Evolutionary conservation across 2,113 vertebrate genomes (phyloP).

Genomic region (Myrmecophaga tridactyla): DNA sequence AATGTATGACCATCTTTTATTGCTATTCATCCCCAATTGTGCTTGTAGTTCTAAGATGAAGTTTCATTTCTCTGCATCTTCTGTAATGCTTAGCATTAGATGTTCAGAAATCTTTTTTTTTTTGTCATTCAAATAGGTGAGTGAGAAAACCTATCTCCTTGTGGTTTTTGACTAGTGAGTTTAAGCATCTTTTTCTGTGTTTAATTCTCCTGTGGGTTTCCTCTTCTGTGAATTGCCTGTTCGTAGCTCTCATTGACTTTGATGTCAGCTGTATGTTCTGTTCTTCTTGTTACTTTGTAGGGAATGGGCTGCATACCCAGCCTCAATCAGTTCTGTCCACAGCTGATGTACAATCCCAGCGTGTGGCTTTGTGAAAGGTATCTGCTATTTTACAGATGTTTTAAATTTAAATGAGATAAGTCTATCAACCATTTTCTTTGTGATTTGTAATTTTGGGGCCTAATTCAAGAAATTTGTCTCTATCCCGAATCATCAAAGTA

Average conservation of each 20-base stretch:
- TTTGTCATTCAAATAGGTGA: rapidly evolving
- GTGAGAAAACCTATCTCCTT: rapidly evolving
- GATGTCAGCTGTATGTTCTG: rapidly evolving
- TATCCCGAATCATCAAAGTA: neutral
- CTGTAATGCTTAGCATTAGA: rapidly evolving
- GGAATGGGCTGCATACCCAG: rapidly evolving
- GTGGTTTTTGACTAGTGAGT: no score
- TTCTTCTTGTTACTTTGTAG: rapidly evolving
- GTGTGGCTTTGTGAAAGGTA: neutral
- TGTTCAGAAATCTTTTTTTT: rapidly evolving
- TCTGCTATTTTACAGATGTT: neutral
- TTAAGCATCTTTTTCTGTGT: rapidly evolving
- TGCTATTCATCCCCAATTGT: rapidly evolving
- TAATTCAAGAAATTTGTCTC: neutral
- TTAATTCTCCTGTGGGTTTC: rapidly evolving
- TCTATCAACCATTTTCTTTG: neutral
- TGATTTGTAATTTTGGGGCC: neutral
- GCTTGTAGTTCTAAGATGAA: no score
- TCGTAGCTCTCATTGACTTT: rapidly evolving
- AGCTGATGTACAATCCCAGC: rapidly evolving
- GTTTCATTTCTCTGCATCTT: rapidly evolving
- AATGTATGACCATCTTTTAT: rapidly evolving
- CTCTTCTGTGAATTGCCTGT: rapidly evolving
- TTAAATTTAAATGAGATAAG: neutral
- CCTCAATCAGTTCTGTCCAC: rapidly evolving